A percentile compares a stretch with the other conserved stretches of the same genome.
Evolutionary conservation across 2,113 vertebrate species (phyloP).

Genomic region (Procavia capensis): DNA sequence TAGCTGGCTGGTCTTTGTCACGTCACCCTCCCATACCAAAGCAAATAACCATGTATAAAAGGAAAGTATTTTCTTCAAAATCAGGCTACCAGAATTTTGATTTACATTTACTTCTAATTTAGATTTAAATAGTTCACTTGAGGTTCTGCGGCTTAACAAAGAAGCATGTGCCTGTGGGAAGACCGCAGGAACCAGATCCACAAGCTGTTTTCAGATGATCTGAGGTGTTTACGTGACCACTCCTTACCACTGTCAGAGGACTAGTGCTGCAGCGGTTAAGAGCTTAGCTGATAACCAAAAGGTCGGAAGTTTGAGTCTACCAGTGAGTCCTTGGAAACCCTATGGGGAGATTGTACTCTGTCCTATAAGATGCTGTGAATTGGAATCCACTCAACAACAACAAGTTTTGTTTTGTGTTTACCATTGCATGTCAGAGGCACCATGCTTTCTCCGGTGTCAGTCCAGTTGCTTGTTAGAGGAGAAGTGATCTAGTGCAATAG

Average conservation of each 20-base stretch:
- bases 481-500: background rate
- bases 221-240: background rate
- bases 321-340: too few relatives aligned
- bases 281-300: too few relatives aligned
- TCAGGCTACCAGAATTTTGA: background rate
- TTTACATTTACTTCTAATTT: constrained; percentile 48
- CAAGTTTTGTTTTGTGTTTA: too few relatives aligned
- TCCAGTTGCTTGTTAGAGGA: background rate
- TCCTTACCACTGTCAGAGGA: background rate
- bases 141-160: background rate
- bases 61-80: constrained; percentile 11
- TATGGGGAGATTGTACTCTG: too few relatives aligned
- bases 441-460: background rate
- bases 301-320: too few relatives aligned
- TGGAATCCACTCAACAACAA: too few relatives aligned
- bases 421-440: background rate
- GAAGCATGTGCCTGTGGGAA: background rate
- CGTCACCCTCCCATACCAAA: constrained; percentile 79
- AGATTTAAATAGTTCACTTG: background rate
- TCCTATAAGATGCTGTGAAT: too few relatives aligned
- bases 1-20: constrained; percentile 76
- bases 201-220: background rate
- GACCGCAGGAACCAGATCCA: background rate
- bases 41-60: constrained; percentile 76
- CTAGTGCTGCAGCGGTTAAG: too few relatives aligned